phyloP scores from a whole-genome alignment of 2,888 invertebrate genomes.

The Mythimna pallens region DNA sequence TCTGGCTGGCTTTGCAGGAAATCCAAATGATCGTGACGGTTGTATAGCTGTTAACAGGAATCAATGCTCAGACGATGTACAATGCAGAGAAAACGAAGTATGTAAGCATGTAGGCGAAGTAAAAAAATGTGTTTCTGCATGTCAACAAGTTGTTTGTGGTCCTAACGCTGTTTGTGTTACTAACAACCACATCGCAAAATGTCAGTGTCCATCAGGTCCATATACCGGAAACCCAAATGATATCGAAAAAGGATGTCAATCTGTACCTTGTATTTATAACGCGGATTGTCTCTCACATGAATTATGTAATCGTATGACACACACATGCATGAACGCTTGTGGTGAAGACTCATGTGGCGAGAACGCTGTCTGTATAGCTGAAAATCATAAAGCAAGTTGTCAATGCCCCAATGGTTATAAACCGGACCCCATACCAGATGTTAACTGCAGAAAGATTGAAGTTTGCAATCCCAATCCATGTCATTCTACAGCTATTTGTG shows the following conservation, averaged over 20 bases:
- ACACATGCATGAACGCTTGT: conserved; percentile 95
- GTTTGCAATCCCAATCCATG: conserved; percentile 95
- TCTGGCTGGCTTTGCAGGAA: conserved; percentile 95
- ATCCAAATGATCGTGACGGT: conserved; percentile 97
- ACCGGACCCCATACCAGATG: conserved; percentile 95
- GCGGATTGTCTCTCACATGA: conserved; percentile 95
- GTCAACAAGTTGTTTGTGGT: conserved; percentile 94
- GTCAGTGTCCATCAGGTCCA: conserved; percentile 96
- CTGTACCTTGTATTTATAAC: conserved; percentile 96
- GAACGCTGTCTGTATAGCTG: conserved; percentile 96
- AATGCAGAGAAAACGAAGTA: conserved; percentile 95
- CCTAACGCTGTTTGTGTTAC: conserved; percentile 96
- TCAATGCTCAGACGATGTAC: conserved; percentile 94
- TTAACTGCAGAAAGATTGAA: conserved; percentile 94
- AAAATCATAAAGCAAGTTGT: conserved; percentile 95
- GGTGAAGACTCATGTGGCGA: conserved; percentile 95
- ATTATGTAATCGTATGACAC: conserved; percentile 95
- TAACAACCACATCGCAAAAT: conserved; percentile 97
- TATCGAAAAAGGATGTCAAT: conserved; percentile 93
- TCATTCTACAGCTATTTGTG: conserved; percentile 95
- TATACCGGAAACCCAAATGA: conserved; percentile 97
- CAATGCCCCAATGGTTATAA: conserved; percentile 96
- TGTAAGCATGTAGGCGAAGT: conserved; percentile 92
- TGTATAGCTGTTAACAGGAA: conserved; percentile 94
- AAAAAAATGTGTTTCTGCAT: conserved; percentile 94